Conservation (phyloP, 2,113 vertebrate species). For the Oostethus manadensis region DNA sequence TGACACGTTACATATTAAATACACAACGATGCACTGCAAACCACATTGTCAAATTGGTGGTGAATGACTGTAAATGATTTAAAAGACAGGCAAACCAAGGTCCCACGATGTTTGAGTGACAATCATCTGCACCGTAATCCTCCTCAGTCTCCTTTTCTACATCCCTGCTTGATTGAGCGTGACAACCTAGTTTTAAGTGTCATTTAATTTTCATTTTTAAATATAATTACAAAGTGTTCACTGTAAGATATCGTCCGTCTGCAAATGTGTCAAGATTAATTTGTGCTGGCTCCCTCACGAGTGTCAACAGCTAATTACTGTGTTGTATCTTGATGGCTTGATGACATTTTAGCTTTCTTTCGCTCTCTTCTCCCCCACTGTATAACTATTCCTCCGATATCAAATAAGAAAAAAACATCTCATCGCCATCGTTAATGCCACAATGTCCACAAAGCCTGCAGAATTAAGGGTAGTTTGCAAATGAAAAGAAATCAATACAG, state of each 20-base stretch:
- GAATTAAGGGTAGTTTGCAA: conserved; percentile 52
- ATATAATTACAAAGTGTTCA: conserved; percentile 99
- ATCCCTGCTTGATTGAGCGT: conserved; percentile 89
- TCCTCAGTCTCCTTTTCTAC: conserved; percentile 40
- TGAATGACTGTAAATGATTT: conserved; percentile 35
- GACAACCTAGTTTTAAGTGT: conserved; percentile 99
- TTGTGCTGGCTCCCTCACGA: conserved; percentile 99
- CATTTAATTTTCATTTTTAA: conserved; percentile 99
- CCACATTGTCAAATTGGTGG: conserved; percentile 5
- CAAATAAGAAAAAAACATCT: conserved; percentile 62
- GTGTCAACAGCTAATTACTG: conserved; percentile 99
- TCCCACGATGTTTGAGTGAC: conserved; percentile 39
- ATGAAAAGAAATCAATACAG: conserved; percentile 65
- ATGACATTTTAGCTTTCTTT: conserved; percentile 88
- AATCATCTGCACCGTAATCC: conserved; percentile 23
- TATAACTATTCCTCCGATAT: conserved; percentile 49
- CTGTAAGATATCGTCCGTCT: conserved; percentile 99
- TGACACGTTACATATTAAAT: neutral
- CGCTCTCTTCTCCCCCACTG: conserved; percentile 61
- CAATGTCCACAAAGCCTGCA: conserved; percentile 39
- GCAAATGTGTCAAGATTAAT: conserved; percentile 99
- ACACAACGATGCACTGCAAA: conserved; percentile 13
- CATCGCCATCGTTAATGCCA: conserved; percentile 29
- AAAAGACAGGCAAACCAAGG: conserved; percentile 27
- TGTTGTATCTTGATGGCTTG: conserved; percentile 97